Conservation (phyloP, 2,113 vertebrate species). For the Nothoprocta pentlandii region DNA sequence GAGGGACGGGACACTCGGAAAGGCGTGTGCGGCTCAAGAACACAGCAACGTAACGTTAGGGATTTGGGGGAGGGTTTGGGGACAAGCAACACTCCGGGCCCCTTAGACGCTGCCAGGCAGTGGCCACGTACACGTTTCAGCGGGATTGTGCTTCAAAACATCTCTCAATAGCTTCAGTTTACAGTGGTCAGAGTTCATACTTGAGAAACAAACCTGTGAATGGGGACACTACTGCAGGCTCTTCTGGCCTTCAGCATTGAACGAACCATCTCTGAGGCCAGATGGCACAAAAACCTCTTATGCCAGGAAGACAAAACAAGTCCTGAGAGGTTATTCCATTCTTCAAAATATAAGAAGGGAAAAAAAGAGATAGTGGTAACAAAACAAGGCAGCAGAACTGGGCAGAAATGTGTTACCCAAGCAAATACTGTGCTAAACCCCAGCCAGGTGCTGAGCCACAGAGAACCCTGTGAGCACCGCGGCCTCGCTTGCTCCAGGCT, state of each 20-base stretch:
- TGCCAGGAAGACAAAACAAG: not conserved
- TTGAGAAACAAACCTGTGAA: not conserved
- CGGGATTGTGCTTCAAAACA: not conserved
- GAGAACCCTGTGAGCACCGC: not conserved
- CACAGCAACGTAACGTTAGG: not conserved
- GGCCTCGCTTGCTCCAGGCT: not conserved
- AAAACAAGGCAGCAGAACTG: not conserved
- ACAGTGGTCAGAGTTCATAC: not conserved
- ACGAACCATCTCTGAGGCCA: not conserved
- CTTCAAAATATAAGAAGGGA: not conserved
- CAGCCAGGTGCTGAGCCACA: not conserved
- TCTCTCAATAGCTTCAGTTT: not conserved
- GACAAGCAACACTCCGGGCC: not conserved
- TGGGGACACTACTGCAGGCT: not conserved
- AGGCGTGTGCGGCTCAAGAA: not conserved
- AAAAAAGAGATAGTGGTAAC: not conserved
- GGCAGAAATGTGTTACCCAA: not conserved
- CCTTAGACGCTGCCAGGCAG: not conserved
- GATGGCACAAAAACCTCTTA: not conserved
- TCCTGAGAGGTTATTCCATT: not conserved
- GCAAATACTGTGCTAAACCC: not conserved
- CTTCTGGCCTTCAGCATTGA: not conserved
- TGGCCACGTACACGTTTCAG: not conserved
- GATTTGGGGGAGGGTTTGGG: not conserved
- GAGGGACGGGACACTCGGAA: not conserved